Evolutionary conservation across 2,113 vertebrate genomes (phyloP), one percentile per base, ranked within the genome.

Genomic region (Diadophis punctatus): DNA sequence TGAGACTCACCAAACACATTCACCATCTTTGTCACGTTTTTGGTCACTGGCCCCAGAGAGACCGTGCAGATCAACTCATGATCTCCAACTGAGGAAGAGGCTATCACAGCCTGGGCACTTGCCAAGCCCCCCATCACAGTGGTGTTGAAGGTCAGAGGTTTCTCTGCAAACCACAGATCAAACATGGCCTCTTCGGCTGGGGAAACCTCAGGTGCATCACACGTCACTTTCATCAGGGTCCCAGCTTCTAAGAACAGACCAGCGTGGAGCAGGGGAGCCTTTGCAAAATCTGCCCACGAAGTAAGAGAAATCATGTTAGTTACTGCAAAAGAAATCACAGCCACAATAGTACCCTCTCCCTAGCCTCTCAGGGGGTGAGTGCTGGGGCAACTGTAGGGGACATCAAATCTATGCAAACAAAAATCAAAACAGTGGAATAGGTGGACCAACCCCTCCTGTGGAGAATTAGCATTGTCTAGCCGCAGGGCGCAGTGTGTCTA

Each of bases 1-100:
- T 3, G n/a, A 52, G 22, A 46, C 97, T 96, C 94, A 97, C 97
- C 93, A 55, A 96, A 97, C 46, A 96, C 0, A 0, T 7, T 93
- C 56, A 97, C 48, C 0, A 0, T 25, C 30, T 39, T 1, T 14
- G 0, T 0, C 0, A 4, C 18, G 0, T 0, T 12, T 49, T 0
- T 49, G 0, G 0, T 90, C 68, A 48, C 5, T 3, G 9, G 55
- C 1, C 93, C 96, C 90, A 97, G 56, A 1, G 1, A 16, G 4
- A 97, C 89, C 0, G 0, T 48, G 49, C 97, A 97, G 2, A 0
- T 53, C 90, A 93, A 27, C n/a, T 51, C 0, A 2, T 46, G 53
- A 3, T 8, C 8, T 9, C 92, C 34, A 23, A 39, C 52, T 0
- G 1, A 4, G 0, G 30, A 39, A 1, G 3, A 48, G 8, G 25